A percentile compares a stretch with the other conserved stretches of the same genome.
These are phyloP conservation scores for Hemicordylus capensis DNA, from an alignment of 2,113 vertebrate species.

Conservation along the genomic window DNA sequence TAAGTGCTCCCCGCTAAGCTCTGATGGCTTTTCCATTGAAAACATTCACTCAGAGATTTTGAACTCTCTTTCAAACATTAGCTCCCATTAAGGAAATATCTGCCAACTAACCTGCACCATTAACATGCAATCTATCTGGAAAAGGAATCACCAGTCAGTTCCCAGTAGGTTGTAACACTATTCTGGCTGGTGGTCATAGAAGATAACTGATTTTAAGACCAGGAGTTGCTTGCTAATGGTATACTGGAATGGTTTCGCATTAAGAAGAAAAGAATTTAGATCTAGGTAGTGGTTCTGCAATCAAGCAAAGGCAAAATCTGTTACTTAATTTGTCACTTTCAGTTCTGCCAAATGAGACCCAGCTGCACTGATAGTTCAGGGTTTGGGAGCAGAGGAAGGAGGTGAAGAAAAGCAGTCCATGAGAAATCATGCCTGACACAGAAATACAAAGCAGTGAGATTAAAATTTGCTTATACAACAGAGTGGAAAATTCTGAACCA, in stretches of 20 bases:
- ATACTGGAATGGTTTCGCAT: slow-evolving; percentile 13
- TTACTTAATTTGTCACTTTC: slow-evolving; percentile 14
- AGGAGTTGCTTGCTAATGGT: background rate
- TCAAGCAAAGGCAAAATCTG: background rate
- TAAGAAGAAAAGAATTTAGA: slow-evolving; percentile 11
- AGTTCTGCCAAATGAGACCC: background rate
- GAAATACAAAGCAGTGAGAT: slow-evolving; percentile 11
- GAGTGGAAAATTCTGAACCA: slow-evolving; percentile 20
- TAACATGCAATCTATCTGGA: too few species aligned
- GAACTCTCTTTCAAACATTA: too few species aligned
- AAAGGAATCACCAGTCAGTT: too few species aligned
- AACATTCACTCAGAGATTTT: too few species aligned
- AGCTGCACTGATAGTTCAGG: background rate
- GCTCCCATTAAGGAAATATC: too few species aligned
- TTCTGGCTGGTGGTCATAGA: background rate
- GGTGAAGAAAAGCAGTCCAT: background rate
- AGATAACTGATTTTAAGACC: background rate
- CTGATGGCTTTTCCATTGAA: too few species aligned
- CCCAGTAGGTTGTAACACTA: background rate
- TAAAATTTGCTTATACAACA: slow-evolving; percentile 38
- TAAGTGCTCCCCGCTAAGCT: too few species aligned
- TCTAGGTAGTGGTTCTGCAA: background rate
- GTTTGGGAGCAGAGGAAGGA: background rate
- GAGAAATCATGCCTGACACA: slow-evolving; percentile 21
- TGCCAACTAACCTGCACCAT: too few species aligned